A percentile compares a stretch with the other conserved stretches of the same genome.
Conservation (phyloP, 2,888 invertebrate species). For the Sarcophaga caerulescens region DNA sequence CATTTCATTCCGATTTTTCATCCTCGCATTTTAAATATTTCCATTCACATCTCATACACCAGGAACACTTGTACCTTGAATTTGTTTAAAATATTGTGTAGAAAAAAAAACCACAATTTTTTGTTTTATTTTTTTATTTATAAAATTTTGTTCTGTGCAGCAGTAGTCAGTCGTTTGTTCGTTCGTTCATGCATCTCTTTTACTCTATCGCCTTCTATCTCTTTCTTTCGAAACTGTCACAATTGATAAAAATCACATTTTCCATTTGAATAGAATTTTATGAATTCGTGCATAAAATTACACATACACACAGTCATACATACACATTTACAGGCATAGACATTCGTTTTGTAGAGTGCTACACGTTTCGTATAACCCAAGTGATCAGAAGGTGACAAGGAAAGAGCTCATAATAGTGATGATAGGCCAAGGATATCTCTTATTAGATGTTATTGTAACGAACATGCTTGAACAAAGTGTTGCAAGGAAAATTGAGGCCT, state of each 20-base stretch:
- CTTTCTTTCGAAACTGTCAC: conserved; percentile 75
- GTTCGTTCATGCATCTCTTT: conserved; percentile 53
- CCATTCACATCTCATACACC: too few species aligned
- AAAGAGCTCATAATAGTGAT: not conserved
- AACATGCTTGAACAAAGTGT: too few species aligned
- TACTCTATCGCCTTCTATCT: conserved; percentile 25
- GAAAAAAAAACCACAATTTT: not conserved
- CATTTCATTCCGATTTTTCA: too few species aligned
- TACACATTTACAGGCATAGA: not conserved
- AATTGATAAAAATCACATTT: conserved; percentile 80
- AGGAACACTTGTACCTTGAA: not conserved
- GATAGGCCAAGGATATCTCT: too few species aligned
- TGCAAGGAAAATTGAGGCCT: too few species aligned
- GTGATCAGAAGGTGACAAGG: not conserved
- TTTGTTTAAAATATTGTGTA: not conserved
- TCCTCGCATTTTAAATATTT: too few species aligned
- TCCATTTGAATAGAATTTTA: conserved; percentile 80
- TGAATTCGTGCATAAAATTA: conserved; percentile 80
- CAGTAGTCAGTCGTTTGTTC: not conserved
- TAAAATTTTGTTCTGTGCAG: not conserved
- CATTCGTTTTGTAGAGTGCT: not conserved
- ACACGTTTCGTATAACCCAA: not conserved
- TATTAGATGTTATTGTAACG: not conserved
- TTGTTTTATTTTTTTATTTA: not conserved
- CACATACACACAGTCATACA: conserved; percentile 47